Evolutionary conservation across 2,797 vertebrate species (phyloP).

Genomic region (Eurystomus glaucurus): DNA sequence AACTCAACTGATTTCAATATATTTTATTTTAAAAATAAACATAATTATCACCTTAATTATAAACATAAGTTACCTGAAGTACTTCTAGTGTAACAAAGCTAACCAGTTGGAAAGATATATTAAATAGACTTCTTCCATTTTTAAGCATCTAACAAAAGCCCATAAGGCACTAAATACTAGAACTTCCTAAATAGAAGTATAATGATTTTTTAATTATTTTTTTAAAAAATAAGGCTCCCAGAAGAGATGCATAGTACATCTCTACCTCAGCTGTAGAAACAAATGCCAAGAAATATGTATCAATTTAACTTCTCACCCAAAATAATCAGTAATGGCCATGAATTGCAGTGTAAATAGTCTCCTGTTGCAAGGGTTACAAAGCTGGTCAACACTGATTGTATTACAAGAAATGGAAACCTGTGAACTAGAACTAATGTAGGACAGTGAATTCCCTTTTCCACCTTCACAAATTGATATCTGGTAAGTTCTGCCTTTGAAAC

Average conservation of each 20-base stretch:
- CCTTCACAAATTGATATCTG: background rate
- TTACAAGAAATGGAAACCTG: background rate
- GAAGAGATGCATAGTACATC: background rate
- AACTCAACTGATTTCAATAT: conserved; percentile 45
- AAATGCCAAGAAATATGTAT: background rate
- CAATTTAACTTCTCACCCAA: background rate
- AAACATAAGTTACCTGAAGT: conserved; percentile 42
- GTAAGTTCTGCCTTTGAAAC: background rate
- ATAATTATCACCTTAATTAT: conserved; percentile 64
- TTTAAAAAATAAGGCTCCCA: background rate
- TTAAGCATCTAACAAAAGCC: background rate
- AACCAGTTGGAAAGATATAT: background rate
- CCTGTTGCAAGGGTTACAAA: background rate
- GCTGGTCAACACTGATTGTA: background rate
- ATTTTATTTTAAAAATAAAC: conserved; percentile 61
- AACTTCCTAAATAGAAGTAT: background rate
- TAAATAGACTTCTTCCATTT: background rate
- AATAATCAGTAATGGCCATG: background rate
- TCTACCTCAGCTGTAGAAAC: background rate
- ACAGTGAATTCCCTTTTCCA: background rate
- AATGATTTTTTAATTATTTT: background rate
- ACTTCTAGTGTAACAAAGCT: background rate
- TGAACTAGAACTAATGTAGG: background rate
- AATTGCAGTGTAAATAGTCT: background rate
- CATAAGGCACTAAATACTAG: background rate